phyloP scores from a whole-genome alignment of 2,888 invertebrate species.

The Erebia epiphron region DNA sequence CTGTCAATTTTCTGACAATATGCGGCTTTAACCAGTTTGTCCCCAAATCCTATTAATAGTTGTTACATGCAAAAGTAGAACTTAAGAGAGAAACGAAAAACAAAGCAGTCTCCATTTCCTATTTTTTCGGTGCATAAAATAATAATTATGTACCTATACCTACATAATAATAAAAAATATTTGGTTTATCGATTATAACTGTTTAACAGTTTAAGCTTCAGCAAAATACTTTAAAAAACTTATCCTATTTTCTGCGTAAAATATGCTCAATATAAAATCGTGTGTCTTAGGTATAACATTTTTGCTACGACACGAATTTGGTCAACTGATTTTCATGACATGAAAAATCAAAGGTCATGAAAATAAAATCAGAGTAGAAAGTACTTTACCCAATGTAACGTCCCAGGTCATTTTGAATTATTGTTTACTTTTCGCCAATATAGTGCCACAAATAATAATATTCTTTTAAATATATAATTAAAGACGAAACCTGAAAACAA shows the following conservation, averaged over 20 bases:
- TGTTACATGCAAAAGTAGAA: no score
- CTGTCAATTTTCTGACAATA: no score
- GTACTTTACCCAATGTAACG: slow-evolving; percentile 63
- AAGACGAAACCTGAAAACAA: slow-evolving; percentile 23
- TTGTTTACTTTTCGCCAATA: neutral
- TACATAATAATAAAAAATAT: no score
- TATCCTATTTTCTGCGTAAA: slow-evolving; percentile 20
- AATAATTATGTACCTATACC: no score
- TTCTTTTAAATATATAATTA: neutral
- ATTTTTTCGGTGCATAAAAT: no score
- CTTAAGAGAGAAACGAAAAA: no score
- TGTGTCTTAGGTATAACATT: slow-evolving; percentile 55
- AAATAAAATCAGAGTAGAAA: slow-evolving; percentile 16
- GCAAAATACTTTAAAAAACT: neutral
- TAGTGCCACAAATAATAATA: neutral
- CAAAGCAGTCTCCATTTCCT: no score
- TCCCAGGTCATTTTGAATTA: slow-evolving; percentile 67
- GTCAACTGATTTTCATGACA: slow-evolving; percentile 47
- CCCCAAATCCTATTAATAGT: no score
- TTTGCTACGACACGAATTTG: slow-evolving; percentile 61
- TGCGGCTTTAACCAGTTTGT: no score
- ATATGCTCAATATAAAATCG: slow-evolving; percentile 50
- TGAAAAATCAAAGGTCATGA: slow-evolving; percentile 58
- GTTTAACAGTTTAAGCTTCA: no score
- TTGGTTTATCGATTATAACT: no score